Conservation (phyloP, 2,888 invertebrate species). For the Didymodactylos carnosus region DNA sequence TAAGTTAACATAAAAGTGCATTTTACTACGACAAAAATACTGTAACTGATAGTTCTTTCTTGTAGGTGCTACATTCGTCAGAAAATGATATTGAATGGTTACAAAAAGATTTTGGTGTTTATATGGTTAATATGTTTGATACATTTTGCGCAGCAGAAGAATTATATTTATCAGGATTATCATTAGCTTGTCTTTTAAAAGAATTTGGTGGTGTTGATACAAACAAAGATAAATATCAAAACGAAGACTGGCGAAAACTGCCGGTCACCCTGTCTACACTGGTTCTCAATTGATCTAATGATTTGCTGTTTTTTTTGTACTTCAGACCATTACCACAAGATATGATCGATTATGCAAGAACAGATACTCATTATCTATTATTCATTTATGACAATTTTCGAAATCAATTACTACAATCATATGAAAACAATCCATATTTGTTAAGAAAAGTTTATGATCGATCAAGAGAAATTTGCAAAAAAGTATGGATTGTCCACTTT, state of each 20-base stretch:
- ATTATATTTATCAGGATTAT: slow-evolving; percentile 49
- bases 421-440: not conserved
- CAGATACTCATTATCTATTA: slow-evolving; percentile 80
- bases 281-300: too few relatives aligned
- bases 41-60: too few relatives aligned
- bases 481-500: too few relatives aligned
- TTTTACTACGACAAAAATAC: too few relatives aligned
- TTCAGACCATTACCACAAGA: slow-evolving; percentile 56
- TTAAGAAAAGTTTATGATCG: slow-evolving; percentile 3
- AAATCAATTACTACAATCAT: not conserved
- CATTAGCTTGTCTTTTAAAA: slow-evolving; percentile 53
- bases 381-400: slow-evolving; percentile 42
- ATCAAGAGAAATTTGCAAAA: slow-evolving; percentile 3
- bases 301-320: too few relatives aligned
- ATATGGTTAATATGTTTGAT: slow-evolving; percentile 89
- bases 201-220: slow-evolving; percentile 56
- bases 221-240: slow-evolving; percentile 72
- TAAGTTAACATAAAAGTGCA: not conserved
- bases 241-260: slow-evolving; percentile 65
- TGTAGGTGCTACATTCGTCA: slow-evolving; percentile 64
- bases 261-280: too few relatives aligned
- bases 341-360: slow-evolving; percentile 61
- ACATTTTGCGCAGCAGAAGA: slow-evolving; percentile 66
- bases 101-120: slow-evolving; percentile 78
- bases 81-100: slow-evolving; percentile 71